phyloP scores from a whole-genome alignment of 2,888 invertebrate species.

The Eurytoma adleriae region DNA sequence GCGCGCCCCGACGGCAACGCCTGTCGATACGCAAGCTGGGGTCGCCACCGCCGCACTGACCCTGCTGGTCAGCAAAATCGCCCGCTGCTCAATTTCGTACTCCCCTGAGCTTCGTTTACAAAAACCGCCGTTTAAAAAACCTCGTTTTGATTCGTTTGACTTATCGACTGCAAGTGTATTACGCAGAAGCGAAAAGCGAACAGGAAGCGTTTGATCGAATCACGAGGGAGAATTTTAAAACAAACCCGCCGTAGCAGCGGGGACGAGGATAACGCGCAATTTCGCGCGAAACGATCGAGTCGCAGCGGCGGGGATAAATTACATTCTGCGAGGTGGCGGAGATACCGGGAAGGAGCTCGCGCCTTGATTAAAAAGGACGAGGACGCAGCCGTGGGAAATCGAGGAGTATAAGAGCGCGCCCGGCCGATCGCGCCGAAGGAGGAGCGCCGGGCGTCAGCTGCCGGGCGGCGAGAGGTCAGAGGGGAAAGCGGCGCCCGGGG shows the following conservation, averaged over 20 bases:
- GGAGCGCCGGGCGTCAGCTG: constrained; percentile 9
- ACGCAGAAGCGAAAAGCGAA: too few relatives aligned
- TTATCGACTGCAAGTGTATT: too few relatives aligned
- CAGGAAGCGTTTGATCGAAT: too few relatives aligned
- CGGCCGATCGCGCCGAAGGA: constrained; percentile 23
- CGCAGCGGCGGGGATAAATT: constrained; percentile 27
- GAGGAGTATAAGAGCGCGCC: constrained; percentile 42
- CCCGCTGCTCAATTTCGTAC: too few relatives aligned
- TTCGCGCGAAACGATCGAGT: not conserved
- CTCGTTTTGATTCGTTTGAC: too few relatives aligned
- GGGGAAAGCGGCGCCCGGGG: constrained; percentile 23
- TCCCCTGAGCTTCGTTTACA: too few relatives aligned
- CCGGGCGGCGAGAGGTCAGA: constrained; percentile 24
- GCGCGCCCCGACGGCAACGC: constrained; percentile 45
- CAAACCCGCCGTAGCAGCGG: not conserved
- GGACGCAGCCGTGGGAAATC: constrained; percentile 36
- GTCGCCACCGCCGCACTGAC: constrained; percentile 32
- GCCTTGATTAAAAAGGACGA: constrained; percentile 52
- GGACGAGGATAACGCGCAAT: constrained; percentile 3
- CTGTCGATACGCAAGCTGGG: constrained; percentile 46
- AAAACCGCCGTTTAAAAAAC: too few relatives aligned
- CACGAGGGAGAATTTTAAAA: not conserved
- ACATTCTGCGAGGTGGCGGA: constrained; percentile 24
- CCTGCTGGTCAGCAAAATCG: not conserved
- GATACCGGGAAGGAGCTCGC: constrained; percentile 12